These are phyloP conservation scores for Saccostrea echinata DNA, from an alignment of 1,140 invertebrate species.

Conservation along the genomic window DNA sequence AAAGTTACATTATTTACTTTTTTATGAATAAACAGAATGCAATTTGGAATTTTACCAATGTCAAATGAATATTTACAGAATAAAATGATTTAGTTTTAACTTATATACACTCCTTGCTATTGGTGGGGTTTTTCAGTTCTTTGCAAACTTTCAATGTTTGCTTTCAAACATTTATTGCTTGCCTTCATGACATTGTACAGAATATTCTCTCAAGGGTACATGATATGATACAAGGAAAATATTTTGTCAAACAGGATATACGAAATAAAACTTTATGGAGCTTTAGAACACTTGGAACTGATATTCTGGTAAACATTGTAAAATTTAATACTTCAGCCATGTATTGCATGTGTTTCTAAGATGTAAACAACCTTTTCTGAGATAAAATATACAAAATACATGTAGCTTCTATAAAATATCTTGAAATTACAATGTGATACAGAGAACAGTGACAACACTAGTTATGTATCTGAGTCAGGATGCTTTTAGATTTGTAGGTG, in stretches of 20 bases:
- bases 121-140: neutral
- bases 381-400: too few species aligned
- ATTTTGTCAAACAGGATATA: neutral
- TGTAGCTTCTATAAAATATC: too few species aligned
- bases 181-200: neutral
- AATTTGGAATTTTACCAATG: neutral
- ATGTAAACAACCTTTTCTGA: too few species aligned
- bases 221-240: neutral
- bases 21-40: slow-evolving; percentile 3
- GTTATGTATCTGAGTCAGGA: too few species aligned
- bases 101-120: neutral
- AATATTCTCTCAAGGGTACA: neutral
- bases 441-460: too few species aligned
- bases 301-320: too few species aligned
- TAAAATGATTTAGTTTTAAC: neutral
- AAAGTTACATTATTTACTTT: slow-evolving; percentile 14
- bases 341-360: too few species aligned
- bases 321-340: too few species aligned
- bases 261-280: neutral
- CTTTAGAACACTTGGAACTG: too few species aligned
- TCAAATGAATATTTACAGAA: neutral
- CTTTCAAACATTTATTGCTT: neutral
- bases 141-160: neutral
- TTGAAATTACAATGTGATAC: too few species aligned
- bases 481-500: neutral